Conservation (phyloP, 2,888 invertebrate species). For the Chironomus tentans region DNA sequence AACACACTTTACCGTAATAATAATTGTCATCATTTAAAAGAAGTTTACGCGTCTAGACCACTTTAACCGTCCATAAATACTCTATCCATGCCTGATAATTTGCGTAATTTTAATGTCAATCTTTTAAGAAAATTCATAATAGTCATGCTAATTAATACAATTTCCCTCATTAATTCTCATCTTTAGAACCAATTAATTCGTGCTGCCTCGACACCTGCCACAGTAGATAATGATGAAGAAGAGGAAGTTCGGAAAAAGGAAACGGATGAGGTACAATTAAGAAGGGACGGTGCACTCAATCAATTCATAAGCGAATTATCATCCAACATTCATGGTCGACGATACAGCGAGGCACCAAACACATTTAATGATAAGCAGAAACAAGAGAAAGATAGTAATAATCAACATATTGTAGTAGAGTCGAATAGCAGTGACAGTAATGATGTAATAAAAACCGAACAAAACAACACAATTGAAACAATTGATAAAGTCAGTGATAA, state of each 20-base stretch:
- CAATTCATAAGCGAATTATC: constrained; percentile 67
- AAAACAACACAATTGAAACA: constrained; percentile 2
- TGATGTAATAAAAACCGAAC: constrained; percentile 9
- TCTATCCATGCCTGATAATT: too few species aligned
- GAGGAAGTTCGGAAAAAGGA: constrained; percentile 38
- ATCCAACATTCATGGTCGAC: constrained; percentile 42
- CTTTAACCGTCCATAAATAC: too few species aligned
- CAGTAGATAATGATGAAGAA: not conserved
- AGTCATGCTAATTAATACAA: not conserved
- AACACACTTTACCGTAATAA: too few species aligned
- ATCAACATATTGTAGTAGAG: not conserved
- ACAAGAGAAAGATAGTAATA: not conserved
- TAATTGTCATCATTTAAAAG: too few species aligned
- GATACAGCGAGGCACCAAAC: constrained; percentile 46
- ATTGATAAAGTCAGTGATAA: constrained; percentile 29
- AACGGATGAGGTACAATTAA: constrained; percentile 34
- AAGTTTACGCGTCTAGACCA: too few species aligned
- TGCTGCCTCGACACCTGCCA: constrained; percentile 24
- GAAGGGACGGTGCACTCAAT: constrained; percentile 40
- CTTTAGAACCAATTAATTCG: constrained; percentile 26
- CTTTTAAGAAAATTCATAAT: not conserved
- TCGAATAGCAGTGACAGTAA: constrained; percentile 27
- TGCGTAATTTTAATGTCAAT: too few species aligned
- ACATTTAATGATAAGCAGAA: not conserved
- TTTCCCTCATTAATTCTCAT: not conserved